Evolutionary conservation across 2,113 vertebrate species (phyloP).

Genomic region (Heliornis fulica): DNA sequence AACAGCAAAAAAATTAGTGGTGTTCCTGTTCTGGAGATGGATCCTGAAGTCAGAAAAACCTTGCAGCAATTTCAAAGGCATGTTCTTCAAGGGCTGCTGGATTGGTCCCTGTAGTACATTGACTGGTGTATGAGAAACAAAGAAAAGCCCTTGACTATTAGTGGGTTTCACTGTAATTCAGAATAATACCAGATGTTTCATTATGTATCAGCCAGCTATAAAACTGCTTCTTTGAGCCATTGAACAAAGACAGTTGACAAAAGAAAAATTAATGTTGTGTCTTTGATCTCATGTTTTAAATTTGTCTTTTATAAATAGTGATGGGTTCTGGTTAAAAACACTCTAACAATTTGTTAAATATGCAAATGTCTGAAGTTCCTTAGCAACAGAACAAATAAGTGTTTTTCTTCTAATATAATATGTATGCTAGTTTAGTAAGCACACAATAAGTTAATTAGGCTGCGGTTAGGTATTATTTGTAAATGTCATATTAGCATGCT

Average conservation of each 20-base stretch:
- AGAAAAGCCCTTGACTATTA: conserved; percentile 35
- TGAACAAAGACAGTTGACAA: conserved; percentile 58
- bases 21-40: background rate
- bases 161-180: conserved; percentile 27
- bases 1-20: background rate
- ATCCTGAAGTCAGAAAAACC: background rate
- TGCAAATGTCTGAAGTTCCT: conserved; percentile 77
- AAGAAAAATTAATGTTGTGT: conserved; percentile 60
- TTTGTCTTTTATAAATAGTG: conserved; percentile 71
- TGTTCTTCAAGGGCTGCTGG: background rate
- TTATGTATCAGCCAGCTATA: conserved; percentile 48
- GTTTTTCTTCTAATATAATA: conserved; percentile 74
- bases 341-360: conserved; percentile 74
- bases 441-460: conserved; percentile 80
- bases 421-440: conserved; percentile 73
- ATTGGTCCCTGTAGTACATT: background rate
- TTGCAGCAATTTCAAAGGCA: background rate
- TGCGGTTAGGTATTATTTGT: conserved; percentile 77
- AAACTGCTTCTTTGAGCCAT: conserved; percentile 47
- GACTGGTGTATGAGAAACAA: background rate
- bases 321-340: conserved; percentile 70
- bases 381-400: conserved; percentile 78
- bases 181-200: conserved; percentile 64
- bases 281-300: conserved; percentile 74
- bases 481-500: conserved; percentile 82